phyloP scores from a whole-genome alignment of 2,113 vertebrate species.

The rat (Rattus norvegicus) region GRCr8 NC_086024.1:104010501-104011000 shows the following conservation, averaged over 20 bases:
- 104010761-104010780: not conserved
- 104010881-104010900: not conserved
- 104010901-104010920: not conserved
- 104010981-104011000: not conserved
- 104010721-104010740: not conserved
- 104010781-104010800: not conserved
- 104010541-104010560: not conserved
- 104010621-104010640: not conserved
- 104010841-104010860: not conserved
- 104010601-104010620: not conserved
- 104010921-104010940: not conserved
- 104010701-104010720: not conserved
- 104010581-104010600: not conserved
- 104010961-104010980: not conserved
- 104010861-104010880: not conserved
- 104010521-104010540: not conserved
- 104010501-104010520: constrained; percentile 15
- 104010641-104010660: not conserved
- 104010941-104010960: not conserved
- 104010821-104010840: not conserved
- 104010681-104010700: not conserved
- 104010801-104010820: not conserved
- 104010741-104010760: not conserved
- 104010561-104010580: not conserved
- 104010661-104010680: not conserved